phyloP scores from a whole-genome alignment of 2,888 invertebrate genomes.

The Phortica magna region DNA sequence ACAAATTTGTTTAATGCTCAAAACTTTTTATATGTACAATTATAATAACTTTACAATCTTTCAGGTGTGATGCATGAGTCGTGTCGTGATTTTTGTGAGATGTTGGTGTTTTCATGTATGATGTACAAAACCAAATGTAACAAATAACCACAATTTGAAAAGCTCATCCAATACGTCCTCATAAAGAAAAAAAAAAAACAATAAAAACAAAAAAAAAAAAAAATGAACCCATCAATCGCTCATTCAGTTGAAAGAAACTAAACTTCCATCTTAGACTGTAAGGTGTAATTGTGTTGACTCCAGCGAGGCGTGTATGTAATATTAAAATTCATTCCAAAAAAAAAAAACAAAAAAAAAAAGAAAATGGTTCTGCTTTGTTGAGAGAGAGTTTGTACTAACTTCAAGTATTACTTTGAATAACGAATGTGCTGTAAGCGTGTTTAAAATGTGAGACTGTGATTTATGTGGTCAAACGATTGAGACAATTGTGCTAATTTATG shows the following conservation, averaged over 20 bases:
- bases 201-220: not conserved
- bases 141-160: too few species aligned
- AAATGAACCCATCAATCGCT: too few species aligned
- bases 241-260: not conserved
- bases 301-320: not conserved
- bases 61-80: slow-evolving; percentile 11
- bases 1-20: too few species aligned
- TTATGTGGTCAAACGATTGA: too few species aligned
- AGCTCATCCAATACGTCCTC: not conserved
- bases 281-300: not conserved
- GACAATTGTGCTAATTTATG: slow-evolving; percentile 24
- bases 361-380: not conserved
- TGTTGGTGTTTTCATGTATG: not conserved
- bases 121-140: not conserved
- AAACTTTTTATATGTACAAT: not conserved
- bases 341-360: not conserved
- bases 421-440: not conserved
- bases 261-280: not conserved
- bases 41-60: slow-evolving; percentile 7
- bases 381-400: not conserved
- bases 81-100: not conserved
- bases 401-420: not conserved
- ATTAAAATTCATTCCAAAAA: not conserved
- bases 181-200: not conserved
- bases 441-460: not conserved